Conservation (phyloP, 2,797 vertebrate genomes). For the Spinus olivaceus region DNA sequence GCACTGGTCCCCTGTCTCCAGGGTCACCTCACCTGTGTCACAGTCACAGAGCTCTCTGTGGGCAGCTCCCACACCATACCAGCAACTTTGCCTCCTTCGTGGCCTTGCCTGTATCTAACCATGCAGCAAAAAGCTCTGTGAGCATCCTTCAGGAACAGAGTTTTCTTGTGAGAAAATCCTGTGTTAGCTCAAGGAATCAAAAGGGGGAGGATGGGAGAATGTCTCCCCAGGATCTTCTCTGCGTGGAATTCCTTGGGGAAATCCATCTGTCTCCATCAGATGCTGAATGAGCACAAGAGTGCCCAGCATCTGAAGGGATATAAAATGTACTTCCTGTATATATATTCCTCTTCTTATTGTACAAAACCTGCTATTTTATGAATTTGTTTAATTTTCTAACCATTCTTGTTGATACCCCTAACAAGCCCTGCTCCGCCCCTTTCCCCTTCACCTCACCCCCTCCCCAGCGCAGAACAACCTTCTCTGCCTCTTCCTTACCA, state of each 20-base stretch:
- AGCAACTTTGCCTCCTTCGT: fast-evolving
- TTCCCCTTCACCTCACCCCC: neutral
- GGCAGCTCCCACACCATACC: neutral
- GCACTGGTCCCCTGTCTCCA: neutral
- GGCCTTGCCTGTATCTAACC: neutral
- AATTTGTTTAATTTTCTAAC: neutral
- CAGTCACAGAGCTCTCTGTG: fast-evolving
- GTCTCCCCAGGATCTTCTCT: neutral
- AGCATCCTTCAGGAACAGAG: neutral
- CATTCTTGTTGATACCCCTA: neutral
- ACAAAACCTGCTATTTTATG: neutral
- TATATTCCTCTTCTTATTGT: neutral
- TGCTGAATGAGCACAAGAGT: neutral
- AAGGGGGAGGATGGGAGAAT: neutral
- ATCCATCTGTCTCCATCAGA: neutral
- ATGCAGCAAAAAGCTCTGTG: neutral
- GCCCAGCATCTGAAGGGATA: neutral
- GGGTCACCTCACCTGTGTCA: neutral
- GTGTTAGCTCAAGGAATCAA: neutral
- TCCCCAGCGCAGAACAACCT: neutral
- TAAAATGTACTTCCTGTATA: neutral
- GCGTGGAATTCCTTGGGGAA: fast-evolving
- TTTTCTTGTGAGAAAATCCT: neutral
- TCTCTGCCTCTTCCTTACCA: neutral
- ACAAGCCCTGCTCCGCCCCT: fast-evolving